Conservation (phyloP, 1,140 invertebrate species). For the Drosophila carrolli region DNA sequence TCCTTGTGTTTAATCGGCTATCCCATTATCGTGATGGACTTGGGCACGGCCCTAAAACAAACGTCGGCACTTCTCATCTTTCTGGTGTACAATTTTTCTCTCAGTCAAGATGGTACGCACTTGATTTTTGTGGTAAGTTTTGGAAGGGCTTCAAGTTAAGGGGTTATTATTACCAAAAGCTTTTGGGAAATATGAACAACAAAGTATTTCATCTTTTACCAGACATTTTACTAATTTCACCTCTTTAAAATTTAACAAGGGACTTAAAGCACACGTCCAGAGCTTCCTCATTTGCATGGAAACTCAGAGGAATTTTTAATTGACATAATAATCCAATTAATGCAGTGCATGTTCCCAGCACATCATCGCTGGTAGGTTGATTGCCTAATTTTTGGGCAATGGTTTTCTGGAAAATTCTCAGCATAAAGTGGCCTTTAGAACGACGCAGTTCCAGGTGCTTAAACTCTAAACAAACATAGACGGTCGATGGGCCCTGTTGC, state of each 20-base stretch:
- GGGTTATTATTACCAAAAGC: too few relatives aligned
- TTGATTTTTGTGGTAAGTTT: slow-evolving; percentile 49
- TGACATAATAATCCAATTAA: not conserved
- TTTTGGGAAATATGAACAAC: too few relatives aligned
- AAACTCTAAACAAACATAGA: not conserved
- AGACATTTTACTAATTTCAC: too few relatives aligned
- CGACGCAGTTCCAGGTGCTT: slow-evolving; percentile 9
- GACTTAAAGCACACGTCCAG: not conserved
- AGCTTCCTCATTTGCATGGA: not conserved
- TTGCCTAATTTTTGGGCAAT: not conserved
- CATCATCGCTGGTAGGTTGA: not conserved
- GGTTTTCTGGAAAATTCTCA: not conserved
- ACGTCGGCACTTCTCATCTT: slow-evolving; percentile 50
- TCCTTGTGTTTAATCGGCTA: slow-evolving; percentile 66
- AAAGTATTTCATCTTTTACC: too few relatives aligned
- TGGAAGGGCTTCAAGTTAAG: too few relatives aligned
- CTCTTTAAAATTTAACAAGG: not conserved
- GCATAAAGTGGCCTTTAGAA: not conserved
- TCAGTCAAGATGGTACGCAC: slow-evolving; percentile 51
- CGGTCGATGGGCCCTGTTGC: not conserved
- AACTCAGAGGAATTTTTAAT: slow-evolving; percentile 2
- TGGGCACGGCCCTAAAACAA: slow-evolving; percentile 55
- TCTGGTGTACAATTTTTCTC: slow-evolving; percentile 38
- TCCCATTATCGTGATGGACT: slow-evolving; percentile 65
- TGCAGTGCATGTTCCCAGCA: slow-evolving; percentile 9